These are phyloP conservation scores for Volucella zonaria DNA, from an alignment of 2,888 invertebrate genomes.

Conservation along the genomic window DNA sequence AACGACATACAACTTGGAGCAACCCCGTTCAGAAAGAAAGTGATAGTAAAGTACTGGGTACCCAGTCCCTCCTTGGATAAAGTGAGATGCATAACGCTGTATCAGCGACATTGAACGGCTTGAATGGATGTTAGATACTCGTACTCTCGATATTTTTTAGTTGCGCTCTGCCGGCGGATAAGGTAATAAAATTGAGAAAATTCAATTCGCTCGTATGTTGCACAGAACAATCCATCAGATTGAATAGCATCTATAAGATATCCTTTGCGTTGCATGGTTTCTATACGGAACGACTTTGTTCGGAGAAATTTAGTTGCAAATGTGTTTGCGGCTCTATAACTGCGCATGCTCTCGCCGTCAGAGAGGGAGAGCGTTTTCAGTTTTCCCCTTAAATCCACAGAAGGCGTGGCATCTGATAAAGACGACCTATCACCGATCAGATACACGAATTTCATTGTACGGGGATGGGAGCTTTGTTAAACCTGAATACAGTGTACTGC, in stretches of 20 bases:
- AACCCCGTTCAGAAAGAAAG: conserved; percentile 21
- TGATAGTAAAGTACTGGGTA: conserved; percentile 1
- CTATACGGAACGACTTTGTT: background rate
- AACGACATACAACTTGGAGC: conserved; percentile 3
- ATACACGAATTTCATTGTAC: background rate
- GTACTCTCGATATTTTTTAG: conserved; percentile 6
- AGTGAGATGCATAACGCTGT: conserved; percentile 55
- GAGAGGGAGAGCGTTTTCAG: conserved; percentile 51
- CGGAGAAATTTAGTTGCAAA: background rate
- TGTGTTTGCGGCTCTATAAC: background rate
- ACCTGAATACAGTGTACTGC: conserved; percentile 12
- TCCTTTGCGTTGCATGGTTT: background rate
- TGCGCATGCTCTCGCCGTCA: conserved; percentile 21
- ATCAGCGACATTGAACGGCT: conserved; percentile 3
- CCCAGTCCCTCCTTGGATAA: conserved; percentile 7
- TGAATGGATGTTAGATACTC: conserved; percentile 39
- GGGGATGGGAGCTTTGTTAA: conserved; percentile 52
- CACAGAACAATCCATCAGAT: conserved; percentile 35
- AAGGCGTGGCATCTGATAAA: conserved; percentile 51
- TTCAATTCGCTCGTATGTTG: conserved; percentile 48
- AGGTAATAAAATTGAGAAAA: conserved; percentile 72
- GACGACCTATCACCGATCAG: conserved; percentile 65
- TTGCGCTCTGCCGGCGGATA: conserved; percentile 52
- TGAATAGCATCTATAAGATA: conserved; percentile 26
- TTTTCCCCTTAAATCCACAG: conserved; percentile 47